A percentile compares a stretch with the other conserved stretches of the same genome.
Evolutionary conservation across 2,113 vertebrate genomes (phyloP).

Genomic region (Cyprinodon brontotheroides): DNA sequence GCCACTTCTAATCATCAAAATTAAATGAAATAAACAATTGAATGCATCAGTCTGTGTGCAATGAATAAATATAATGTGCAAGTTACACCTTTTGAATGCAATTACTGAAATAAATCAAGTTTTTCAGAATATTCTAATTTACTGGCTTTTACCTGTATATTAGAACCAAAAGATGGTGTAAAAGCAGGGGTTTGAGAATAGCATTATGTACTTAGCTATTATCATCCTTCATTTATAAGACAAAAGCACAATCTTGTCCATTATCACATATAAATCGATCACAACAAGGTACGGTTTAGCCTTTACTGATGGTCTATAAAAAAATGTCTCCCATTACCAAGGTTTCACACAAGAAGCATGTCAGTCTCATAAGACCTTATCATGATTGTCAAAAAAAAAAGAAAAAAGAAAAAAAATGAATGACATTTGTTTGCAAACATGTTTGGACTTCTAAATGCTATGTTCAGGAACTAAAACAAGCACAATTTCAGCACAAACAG

Average conservation of each 20-base stretch:
- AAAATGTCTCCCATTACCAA: neutral
- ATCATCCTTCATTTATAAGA: slow-evolving; percentile 7
- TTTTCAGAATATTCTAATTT: no score
- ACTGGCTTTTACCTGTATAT: no score
- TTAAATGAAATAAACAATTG: no score
- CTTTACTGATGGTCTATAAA: neutral
- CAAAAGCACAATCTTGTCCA: slow-evolving; percentile 7
- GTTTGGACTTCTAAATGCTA: neutral
- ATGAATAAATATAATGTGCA: no score
- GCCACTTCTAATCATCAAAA: no score
- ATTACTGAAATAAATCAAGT: no score
- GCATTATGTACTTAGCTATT: neutral
- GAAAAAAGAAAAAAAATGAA: neutral
- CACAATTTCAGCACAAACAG: neutral
- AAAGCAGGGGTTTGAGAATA: neutral
- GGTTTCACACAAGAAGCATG: neutral
- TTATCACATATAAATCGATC: neutral
- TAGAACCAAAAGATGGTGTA: neutral
- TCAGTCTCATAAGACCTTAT: neutral
- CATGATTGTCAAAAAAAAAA: neutral
- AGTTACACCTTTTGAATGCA: no score
- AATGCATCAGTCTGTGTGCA: no score
- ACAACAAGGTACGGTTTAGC: neutral
- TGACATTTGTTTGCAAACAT: neutral
- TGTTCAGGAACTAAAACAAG: neutral